A percentile compares a stretch with the other conserved stretches of the same genome.
Conservation (phyloP, 2,888 invertebrate species). For the Eurytoma californica region DNA sequence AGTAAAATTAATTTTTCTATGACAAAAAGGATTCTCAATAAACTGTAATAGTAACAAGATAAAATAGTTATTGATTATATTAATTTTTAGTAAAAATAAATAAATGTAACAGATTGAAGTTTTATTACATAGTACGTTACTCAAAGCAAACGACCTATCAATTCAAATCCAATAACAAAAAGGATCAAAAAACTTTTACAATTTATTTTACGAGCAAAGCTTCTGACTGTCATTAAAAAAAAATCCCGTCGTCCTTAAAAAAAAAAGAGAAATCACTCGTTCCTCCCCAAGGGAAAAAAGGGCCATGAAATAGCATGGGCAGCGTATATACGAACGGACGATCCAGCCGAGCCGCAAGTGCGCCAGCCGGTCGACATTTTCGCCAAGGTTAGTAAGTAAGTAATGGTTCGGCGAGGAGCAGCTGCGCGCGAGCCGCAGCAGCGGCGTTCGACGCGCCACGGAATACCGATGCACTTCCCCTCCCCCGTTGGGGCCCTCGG, state of each 20-base stretch:
- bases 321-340: background rate
- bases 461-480: conserved; percentile 67
- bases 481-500: background rate
- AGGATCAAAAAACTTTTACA: too few relatives aligned
- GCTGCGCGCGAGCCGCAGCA: conserved; percentile 60
- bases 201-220: too few relatives aligned
- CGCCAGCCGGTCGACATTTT: conserved; percentile 66
- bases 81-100: too few relatives aligned
- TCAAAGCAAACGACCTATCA: too few relatives aligned
- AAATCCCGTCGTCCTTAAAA: background rate
- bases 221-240: too few relatives aligned
- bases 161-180: too few relatives aligned
- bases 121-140: too few relatives aligned
- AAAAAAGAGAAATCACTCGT: background rate
- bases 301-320: background rate
- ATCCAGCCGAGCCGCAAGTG: background rate
- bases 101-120: too few relatives aligned
- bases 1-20: too few relatives aligned
- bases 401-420: conserved; percentile 57
- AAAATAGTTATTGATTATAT: too few relatives aligned
- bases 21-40: too few relatives aligned
- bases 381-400: conserved; percentile 68
- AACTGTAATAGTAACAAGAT: too few relatives aligned
- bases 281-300: background rate
- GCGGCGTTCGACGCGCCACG: conserved; percentile 66